Conservation (phyloP, 2,113 vertebrate species). For the Coturnix japonica region DNA sequence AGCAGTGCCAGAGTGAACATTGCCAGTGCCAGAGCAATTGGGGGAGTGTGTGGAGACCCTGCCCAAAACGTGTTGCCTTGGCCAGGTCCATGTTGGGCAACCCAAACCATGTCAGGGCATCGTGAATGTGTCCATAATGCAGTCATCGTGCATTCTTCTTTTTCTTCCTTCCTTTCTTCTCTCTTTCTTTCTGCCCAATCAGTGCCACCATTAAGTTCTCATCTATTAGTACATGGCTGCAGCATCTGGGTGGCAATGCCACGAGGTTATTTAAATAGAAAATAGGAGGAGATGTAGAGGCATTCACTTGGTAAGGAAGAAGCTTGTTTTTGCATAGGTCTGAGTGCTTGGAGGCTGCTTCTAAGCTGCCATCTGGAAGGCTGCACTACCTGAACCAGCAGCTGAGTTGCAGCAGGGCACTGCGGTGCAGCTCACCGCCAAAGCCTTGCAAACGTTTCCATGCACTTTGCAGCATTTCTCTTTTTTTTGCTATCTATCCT, state of each 20-base stretch:
- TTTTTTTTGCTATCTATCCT: fast-evolving
- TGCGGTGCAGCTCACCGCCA: fast-evolving
- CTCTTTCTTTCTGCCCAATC: not conserved
- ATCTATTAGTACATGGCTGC: not conserved
- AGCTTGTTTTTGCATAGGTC: not conserved
- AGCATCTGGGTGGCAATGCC: not conserved
- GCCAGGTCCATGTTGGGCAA: not conserved
- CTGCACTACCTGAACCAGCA: not conserved
- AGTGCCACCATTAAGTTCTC: not conserved
- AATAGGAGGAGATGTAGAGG: not conserved
- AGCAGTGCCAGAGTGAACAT: not conserved
- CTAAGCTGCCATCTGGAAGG: not conserved
- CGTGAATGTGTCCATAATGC: not conserved
- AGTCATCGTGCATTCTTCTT: no score
- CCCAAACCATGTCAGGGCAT: not conserved
- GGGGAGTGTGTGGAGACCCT: fast-evolving
- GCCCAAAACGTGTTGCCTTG: fast-evolving
- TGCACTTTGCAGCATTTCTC: not conserved
- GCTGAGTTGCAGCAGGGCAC: not conserved
- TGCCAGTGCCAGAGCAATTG: fast-evolving
- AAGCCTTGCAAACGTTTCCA: not conserved
- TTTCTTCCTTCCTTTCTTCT: not conserved
- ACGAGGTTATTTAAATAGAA: not conserved
- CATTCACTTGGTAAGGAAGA: not conserved
- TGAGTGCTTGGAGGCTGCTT: not conserved